A percentile compares a stretch with the other conserved stretches of the same genome.
Evolutionary conservation across 2,797 vertebrate genomes (phyloP).

Genomic region (Pampus argenteus): DNA sequence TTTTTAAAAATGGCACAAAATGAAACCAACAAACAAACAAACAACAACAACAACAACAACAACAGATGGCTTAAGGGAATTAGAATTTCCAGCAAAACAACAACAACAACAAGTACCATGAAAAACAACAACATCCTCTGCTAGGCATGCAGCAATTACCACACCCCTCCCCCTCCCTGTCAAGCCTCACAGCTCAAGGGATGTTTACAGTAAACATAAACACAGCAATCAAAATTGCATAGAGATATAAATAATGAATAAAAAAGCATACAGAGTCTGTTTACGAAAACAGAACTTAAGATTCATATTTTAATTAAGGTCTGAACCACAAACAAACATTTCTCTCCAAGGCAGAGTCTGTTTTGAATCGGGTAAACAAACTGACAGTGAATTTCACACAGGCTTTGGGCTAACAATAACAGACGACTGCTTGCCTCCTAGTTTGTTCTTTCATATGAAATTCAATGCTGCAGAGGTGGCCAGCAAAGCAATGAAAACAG

Average conservation of each 20-base stretch:
- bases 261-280: constrained; percentile 82
- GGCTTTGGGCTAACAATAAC: constrained; percentile 91
- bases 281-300: constrained; percentile 85
- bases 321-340: constrained; percentile 89
- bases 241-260: constrained; percentile 87
- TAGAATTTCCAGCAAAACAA: constrained; percentile 73
- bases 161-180: constrained; percentile 68
- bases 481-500: constrained; percentile 75
- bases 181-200: constrained; percentile 77
- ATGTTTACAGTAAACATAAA: constrained; percentile 89
- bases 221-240: constrained; percentile 86
- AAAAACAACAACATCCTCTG: constrained; percentile 79
- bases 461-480: constrained; percentile 75
- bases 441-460: constrained; percentile 88
- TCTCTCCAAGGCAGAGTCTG: constrained; percentile 89
- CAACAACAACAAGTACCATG: constrained; percentile 66
- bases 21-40: constrained; percentile 58
- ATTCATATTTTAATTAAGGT: constrained; percentile 90
- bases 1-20: constrained; percentile 69
- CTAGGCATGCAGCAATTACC: constrained; percentile 76
- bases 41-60: constrained; percentile 54
- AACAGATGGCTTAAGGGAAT: constrained; percentile 66
- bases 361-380: constrained; percentile 91
- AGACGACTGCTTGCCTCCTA: constrained; percentile 84
- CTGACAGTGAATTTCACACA: constrained; percentile 88